Base-by-base conservation (phyloP, 2,113 vertebrate genomes). In the Dicrurus megarhynchus region DNA sequence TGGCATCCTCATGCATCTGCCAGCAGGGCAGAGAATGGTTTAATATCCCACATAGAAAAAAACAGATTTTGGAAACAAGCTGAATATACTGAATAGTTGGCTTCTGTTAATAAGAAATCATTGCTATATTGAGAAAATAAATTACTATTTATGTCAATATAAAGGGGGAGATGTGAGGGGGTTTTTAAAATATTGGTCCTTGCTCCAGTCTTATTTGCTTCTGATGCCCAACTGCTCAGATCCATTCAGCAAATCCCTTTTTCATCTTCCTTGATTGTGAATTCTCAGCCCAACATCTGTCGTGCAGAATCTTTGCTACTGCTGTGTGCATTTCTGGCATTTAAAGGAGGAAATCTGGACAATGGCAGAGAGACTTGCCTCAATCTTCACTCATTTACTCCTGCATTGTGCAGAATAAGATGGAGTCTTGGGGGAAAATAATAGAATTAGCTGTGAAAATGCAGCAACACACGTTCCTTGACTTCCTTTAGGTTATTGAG, bases 401-500 rank as follows among this genome's bases (percentile, higher is more conserved):
- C 8, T 30, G 19, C 30, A 14, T 44, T 74, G 18, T 28, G 14
- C 61, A 80, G 53, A 37, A 17, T 23, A 46, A 17, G 35, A 12
- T 59, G 56, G 15, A 68, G 17, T 24, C 44, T 78, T 63, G 22
- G 17, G 16, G 44, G 17, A 35, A 79, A 60, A 71, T 9, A 61
- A 50, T 22, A 71, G 68, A 81, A 76, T 28, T 46, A 83, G 20
- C 21, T 63, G 14, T 73, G 56, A 64, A 90, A 88, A 73, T 53
- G 27, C 19, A 82, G 6, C 39, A 60, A 42, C 26, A 22, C 21
- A 19, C 0, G 0, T 55, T 77, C 22, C 35, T 87, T 30, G 9
- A 44, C n/a, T 87, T 89, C 33, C 39, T 89, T 89, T 60, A 53
- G 22, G 35, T 50, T 86, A 69, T 14, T n/a, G 33, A 86, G 46